Evolutionary conservation across 2,113 vertebrate species (phyloP).

Genomic region (Siniperca knerii): DNA sequence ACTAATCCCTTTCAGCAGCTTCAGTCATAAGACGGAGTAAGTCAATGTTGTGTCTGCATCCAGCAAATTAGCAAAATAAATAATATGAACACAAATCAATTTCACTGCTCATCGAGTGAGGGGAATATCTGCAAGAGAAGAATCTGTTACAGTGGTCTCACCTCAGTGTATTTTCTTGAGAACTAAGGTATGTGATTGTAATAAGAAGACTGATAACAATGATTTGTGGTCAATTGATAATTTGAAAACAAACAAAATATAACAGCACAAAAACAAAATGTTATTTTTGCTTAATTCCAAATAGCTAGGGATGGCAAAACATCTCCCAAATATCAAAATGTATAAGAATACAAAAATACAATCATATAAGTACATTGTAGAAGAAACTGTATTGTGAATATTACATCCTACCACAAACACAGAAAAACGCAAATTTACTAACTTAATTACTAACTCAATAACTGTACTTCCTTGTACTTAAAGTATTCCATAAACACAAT

Average conservation of each 20-base stretch:
- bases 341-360: background rate
- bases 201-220: background rate
- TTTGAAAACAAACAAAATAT: background rate
- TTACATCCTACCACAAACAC: conserved; percentile 15
- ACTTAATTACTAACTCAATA: too few relatives aligned
- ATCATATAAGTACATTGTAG: background rate
- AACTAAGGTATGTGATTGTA: background rate
- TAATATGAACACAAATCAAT: conserved; percentile 41
- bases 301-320: background rate
- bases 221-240: background rate
- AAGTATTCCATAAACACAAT: background rate
- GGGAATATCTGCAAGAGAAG: conserved; percentile 32
- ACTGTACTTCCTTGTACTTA: background rate
- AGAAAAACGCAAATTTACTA: background rate
- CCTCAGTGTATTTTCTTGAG: conserved; percentile 1
- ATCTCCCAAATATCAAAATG: background rate
- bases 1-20: conserved; percentile 41
- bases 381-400: background rate
- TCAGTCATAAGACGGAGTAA: conserved; percentile 12
- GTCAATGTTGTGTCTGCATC: conserved; percentile 38
- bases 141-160: conserved; percentile 13
- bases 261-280: background rate
- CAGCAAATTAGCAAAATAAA: conserved; percentile 52
- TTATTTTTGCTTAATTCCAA: background rate
- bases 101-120: conserved; percentile 16